Percentiles rank a stretch among this genome's conserved stretches.
Evolutionary conservation across 2,113 vertebrate species (phyloP).

Genomic region (Spheniscus mendiculus): DNA sequence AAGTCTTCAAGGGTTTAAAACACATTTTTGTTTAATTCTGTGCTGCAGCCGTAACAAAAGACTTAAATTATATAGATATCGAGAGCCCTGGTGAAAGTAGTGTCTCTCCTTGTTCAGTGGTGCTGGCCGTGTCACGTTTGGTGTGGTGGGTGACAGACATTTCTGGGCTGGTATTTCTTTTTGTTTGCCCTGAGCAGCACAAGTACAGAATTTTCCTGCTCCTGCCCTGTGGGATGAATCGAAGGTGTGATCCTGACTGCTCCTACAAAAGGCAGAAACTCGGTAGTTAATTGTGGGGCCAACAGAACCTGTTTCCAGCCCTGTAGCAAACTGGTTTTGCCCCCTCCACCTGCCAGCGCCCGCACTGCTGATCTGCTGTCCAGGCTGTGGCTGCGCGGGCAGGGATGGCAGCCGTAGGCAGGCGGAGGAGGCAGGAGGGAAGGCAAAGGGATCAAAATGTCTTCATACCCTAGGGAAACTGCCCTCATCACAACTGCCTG

Average conservation of each 20-base stretch:
- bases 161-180: background rate
- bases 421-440: background rate
- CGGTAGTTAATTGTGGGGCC: background rate
- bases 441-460: background rate
- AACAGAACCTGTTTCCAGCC: slow-evolving; percentile 22
- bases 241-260: background rate
- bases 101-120: background rate
- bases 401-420: background rate
- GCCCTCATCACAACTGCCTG: background rate
- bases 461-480: background rate
- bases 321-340: slow-evolving; percentile 1
- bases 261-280: background rate
- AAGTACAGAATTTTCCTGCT: background rate
- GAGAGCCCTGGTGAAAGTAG: background rate
- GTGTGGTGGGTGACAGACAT: background rate
- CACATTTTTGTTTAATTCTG: background rate
- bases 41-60: background rate
- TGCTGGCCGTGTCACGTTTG: rapidly evolving
- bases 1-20: background rate
- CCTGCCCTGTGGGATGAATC: background rate
- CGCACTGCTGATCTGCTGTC: background rate
- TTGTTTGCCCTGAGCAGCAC: background rate
- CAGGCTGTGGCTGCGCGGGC: background rate
- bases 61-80: no score
- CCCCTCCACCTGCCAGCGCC: background rate